Percentiles rank a stretch among this genome's conserved stretches.
phyloP scores from a whole-genome alignment of 1,140 invertebrate genomes.

The Hylyphantes graminicola region DNA sequence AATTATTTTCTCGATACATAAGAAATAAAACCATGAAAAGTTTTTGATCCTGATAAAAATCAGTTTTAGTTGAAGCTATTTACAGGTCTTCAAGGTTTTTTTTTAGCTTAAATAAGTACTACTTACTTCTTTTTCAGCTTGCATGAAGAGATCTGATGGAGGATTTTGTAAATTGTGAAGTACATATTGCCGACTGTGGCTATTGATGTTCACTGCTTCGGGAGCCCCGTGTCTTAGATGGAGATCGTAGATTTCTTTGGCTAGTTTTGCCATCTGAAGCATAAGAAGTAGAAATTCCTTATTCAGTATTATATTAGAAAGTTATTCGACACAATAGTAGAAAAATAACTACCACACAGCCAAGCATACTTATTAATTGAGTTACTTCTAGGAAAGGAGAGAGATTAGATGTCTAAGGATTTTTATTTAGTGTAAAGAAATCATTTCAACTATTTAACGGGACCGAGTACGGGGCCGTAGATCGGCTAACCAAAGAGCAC shows the following conservation, averaged over 20 bases:
- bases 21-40: neutral
- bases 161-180: constrained; percentile 77
- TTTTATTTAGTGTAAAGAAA: too few species aligned
- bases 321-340: too few species aligned
- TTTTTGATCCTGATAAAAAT: neutral
- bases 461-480: too few species aligned
- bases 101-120: constrained; percentile 71
- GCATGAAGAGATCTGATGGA: constrained; percentile 77
- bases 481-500: too few species aligned
- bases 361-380: too few species aligned
- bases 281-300: neutral
- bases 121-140: constrained; percentile 66
- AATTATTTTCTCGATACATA: neutral
- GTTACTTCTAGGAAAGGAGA: too few species aligned
- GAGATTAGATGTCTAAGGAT: too few species aligned
- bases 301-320: too few species aligned
- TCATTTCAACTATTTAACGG: too few species aligned
- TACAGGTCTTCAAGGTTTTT: constrained; percentile 20
- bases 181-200: constrained; percentile 80
- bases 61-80: neutral
- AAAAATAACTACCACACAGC: too few species aligned
- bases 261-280: constrained; percentile 56
- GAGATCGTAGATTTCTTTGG: constrained; percentile 75
- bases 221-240: constrained; percentile 81
- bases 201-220: constrained; percentile 89